Evolutionary conservation across 2,888 invertebrate species (phyloP).

Genomic region (Capitulum mitella): DNA sequence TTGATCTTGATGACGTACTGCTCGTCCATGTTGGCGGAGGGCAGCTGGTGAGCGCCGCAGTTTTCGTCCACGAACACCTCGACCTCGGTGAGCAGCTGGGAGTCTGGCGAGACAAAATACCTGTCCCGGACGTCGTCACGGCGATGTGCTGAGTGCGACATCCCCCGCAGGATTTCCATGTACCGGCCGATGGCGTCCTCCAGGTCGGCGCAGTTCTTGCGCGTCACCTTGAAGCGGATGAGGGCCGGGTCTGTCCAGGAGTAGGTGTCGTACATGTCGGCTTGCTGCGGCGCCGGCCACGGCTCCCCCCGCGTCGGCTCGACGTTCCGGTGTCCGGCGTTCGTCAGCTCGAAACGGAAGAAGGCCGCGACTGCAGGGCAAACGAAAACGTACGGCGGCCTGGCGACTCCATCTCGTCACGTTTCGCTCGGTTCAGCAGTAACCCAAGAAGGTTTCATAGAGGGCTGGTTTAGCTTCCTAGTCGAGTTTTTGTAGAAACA

Average conservation of each 20-base stretch:
- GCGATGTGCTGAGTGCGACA: not conserved
- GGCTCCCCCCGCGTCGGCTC: conserved; percentile 31
- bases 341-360: too few relatives aligned
- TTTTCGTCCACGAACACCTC: conserved; percentile 29
- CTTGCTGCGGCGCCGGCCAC: conserved; percentile 34
- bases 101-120: not conserved
- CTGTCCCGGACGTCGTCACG: not conserved
- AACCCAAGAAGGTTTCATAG: too few relatives aligned
- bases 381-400: too few relatives aligned
- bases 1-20: conserved; percentile 38
- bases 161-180: conserved; percentile 25
- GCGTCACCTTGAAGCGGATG: conserved; percentile 27
- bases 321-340: conserved; percentile 29
- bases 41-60: conserved; percentile 60
- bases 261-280: not conserved
- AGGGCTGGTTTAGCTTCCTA: too few relatives aligned
- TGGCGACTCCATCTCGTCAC: too few relatives aligned
- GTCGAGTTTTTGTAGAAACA: too few relatives aligned
- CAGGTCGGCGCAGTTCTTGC: conserved; percentile 29
- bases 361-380: too few relatives aligned
- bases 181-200: conserved; percentile 30
- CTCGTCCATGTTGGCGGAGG: conserved; percentile 53
- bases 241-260: not conserved
- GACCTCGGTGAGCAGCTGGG: conserved; percentile 24
- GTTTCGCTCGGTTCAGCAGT: too few relatives aligned